Base-by-base conservation (phyloP, 30 jellyfish, hydroid and myxozoan genomes). In the Aurelia sp. region DNA sequence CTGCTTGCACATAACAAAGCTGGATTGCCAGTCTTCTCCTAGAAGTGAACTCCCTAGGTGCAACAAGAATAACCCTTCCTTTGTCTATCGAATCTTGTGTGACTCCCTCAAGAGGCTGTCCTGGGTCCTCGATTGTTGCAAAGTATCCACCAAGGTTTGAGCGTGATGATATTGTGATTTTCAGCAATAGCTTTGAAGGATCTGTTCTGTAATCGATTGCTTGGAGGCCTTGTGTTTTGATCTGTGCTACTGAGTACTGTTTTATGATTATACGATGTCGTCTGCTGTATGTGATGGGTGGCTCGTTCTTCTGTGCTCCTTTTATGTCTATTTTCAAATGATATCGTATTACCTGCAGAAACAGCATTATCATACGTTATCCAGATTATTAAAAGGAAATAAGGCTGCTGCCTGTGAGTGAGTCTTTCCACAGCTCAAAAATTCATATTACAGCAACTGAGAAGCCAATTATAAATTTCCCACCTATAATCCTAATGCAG, bases 161-260 rank as follows among this genome's bases (percentile, higher is more conserved):
- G n/a, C 63, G 74, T 6, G 57, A 8, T 4, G 79, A 51, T 21
- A 62, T 13, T 12, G 78, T 18, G 31, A 86, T 23, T 51, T 64
- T 86, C 51, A 86, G 31, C 3, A 86, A 69, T 33, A 86, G 80
- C n/a, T 86, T 58, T 8, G 71, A n/a, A 4, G 96, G 86, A 10
- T 63, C 84, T 62, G 89, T 66, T 66, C 62, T 44, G 86, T 62
- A 86, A 60, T 86, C 96, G 4, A 75, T 72, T 20, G 86, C 90
- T 30, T 79, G 90, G 18, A 86, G n/a, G 65, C 69, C 50, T 2
- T 86, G 22, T 30, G 86, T 67, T 68, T 44, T 51, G 53, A 86
- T 76, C n/a, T 73, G 86, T 22, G 82, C 76, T 13, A 70, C 37
- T 6, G 85, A 69, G 80, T 86, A 86, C 57, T 86, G 89, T 31